phyloP scores from a whole-genome alignment of 2,113 vertebrate genomes.

The Chrysemys picta region DNA sequence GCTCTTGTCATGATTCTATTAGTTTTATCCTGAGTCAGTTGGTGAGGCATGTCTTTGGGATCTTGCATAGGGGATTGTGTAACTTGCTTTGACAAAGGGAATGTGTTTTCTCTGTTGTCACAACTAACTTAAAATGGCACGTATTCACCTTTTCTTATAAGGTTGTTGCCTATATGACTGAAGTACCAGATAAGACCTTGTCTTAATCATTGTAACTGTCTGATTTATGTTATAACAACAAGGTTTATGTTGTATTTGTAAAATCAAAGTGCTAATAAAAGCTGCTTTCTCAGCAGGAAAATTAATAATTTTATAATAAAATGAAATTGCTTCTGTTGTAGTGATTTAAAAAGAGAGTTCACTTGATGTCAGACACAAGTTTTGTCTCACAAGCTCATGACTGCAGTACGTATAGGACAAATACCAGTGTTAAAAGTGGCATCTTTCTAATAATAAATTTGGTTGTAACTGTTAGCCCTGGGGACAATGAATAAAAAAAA shows the following conservation, averaged over 20 bases:
- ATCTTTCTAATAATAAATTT: slow-evolving; percentile 44
- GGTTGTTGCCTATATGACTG: neutral
- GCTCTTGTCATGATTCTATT: neutral
- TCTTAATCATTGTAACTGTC: neutral
- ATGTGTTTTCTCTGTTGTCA: neutral
- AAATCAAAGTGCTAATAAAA: neutral
- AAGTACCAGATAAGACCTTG: neutral
- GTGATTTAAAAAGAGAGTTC: slow-evolving; percentile 60
- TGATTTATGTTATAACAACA: no score
- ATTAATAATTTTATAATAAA: slow-evolving; percentile 53
- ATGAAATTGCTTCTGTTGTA: slow-evolving; percentile 51
- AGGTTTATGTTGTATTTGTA: neutral
- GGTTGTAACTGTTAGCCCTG: slow-evolving; percentile 20
- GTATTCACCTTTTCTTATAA: rapidly evolving
- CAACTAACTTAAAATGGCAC: neutral
- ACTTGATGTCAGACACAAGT: slow-evolving; percentile 54
- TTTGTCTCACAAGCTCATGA: slow-evolving; percentile 71
- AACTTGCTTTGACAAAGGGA: neutral
- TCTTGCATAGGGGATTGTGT: neutral
- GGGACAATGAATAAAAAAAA: slow-evolving; percentile 48
- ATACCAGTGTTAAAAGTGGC: slow-evolving; percentile 14
- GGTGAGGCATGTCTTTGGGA: neutral
- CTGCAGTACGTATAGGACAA: slow-evolving; percentile 57
- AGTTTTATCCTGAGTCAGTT: neutral
- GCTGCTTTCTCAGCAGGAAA: slow-evolving; percentile 5